Percentiles rank a stretch among this genome's conserved stretches.
Evolutionary conservation across 2,888 invertebrate species (phyloP).

Genomic region (Drosophila gaucha): DNA sequence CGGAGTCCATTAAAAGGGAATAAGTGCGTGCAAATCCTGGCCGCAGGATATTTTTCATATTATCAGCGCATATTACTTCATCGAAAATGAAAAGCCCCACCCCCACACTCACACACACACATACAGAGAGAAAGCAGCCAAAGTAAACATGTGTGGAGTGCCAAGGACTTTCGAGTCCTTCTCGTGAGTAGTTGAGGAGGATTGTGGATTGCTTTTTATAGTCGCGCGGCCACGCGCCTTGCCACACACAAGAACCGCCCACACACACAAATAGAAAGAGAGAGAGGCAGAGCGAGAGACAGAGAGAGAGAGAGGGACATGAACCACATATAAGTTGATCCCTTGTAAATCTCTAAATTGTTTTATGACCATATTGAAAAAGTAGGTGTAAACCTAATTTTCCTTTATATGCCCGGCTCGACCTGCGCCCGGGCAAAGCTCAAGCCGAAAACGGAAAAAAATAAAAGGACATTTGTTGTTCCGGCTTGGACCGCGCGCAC

Average conservation of each 20-base stretch:
- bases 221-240: conserved; percentile 45
- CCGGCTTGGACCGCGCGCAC: conserved; percentile 46
- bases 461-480: conserved; percentile 66
- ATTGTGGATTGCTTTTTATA: conserved; percentile 47
- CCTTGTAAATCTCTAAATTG: conserved; percentile 77
- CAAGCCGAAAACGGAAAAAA: neutral
- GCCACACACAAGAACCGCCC: conserved; percentile 27
- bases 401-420: conserved; percentile 55
- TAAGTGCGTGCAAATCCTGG: conserved; percentile 79
- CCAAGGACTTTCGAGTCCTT: conserved; percentile 19
- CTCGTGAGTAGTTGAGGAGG: conserved; percentile 35
- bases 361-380: conserved; percentile 74
- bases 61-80: conserved; percentile 78
- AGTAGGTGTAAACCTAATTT: conserved; percentile 79
- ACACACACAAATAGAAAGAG: neutral
- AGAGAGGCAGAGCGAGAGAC: neutral
- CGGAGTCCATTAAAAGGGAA: conserved; percentile 76
- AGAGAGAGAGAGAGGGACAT: conserved; percentile 1
- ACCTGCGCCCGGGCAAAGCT: conserved; percentile 43
- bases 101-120: neutral
- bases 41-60: conserved; percentile 74
- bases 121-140: conserved; percentile 16
- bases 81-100: conserved; percentile 64
- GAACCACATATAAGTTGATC: conserved; percentile 64
- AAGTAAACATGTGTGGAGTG: conserved; percentile 61